Conservation (phyloP, 2,888 invertebrate species). For the Alviniconcha strummeri region DNA sequence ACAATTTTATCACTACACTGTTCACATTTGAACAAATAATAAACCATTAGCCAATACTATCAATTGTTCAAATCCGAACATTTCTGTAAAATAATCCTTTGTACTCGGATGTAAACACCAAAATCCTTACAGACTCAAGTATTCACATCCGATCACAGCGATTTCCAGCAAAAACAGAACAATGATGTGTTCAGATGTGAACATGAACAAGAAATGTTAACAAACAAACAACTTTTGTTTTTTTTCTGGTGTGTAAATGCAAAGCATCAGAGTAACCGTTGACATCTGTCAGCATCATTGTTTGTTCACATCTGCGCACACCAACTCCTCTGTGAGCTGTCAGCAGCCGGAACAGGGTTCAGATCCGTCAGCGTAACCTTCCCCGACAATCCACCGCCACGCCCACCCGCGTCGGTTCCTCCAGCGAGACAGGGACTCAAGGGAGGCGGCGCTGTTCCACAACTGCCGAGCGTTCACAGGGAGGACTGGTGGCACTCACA, state of each 20-base stretch:
- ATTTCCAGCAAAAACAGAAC: background rate
- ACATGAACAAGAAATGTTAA: background rate
- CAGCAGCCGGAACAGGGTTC: background rate
- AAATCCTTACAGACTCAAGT: background rate
- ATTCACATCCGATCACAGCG: conserved; percentile 22
- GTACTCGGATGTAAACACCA: conserved; percentile 11
- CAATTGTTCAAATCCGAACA: background rate
- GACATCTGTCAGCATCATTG: background rate
- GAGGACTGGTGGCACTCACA: conserved; percentile 17
- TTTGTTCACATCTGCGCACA: conserved; percentile 19
- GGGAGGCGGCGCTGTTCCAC: background rate
- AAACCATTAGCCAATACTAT: background rate
- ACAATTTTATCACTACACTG: background rate
- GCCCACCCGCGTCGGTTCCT: background rate
- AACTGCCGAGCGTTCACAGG: background rate
- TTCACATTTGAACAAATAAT: background rate
- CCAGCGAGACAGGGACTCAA: background rate
- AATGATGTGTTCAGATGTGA: conserved; percentile 27
- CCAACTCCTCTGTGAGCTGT: conserved; percentile 8
- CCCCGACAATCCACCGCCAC: background rate
- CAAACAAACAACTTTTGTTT: background rate
- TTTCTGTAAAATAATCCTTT: background rate
- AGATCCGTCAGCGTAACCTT: background rate
- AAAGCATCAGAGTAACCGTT: background rate
- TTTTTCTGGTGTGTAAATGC: background rate